Percentiles rank a stretch among this genome's conserved stretches.
Evolutionary conservation across 2,113 vertebrate genomes (phyloP).

Genomic region (Macaca nemestrina): DNA sequence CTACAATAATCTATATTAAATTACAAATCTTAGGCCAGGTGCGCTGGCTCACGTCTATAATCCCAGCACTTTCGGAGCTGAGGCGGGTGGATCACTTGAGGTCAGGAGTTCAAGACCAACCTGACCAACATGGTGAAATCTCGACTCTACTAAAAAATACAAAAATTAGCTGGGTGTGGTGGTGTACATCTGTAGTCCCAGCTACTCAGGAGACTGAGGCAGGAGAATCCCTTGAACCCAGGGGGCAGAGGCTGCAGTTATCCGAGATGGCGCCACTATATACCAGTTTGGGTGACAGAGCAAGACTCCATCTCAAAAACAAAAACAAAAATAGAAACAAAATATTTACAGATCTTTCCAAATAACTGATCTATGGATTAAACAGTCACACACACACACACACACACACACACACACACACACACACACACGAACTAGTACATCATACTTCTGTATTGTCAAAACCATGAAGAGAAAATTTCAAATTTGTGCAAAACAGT

Average conservation of each 20-base stretch:
- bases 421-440: not conserved
- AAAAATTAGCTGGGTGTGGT: not conserved
- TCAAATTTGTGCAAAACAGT: not conserved
- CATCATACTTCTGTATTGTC: not conserved
- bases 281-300: not conserved
- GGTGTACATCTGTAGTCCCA: not conserved
- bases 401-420: too few relatives aligned
- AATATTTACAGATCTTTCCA: not conserved
- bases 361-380: not conserved
- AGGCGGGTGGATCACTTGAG: not conserved
- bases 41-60: not conserved
- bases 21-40: not conserved
- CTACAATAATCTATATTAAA: not conserved
- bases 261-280: not conserved
- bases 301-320: not conserved
- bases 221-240: not conserved
- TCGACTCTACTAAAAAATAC: not conserved
- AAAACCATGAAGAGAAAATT: constrained; percentile 4
- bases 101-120: not conserved
- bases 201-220: not conserved
- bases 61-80: not conserved
- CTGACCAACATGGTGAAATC: not conserved
- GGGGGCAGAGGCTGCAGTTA: not conserved
- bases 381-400: not conserved
- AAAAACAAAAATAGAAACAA: not conserved